A percentile compares a stretch with the other conserved stretches of the same genome.
These are phyloP conservation scores for Harpalus rufipes DNA, from an alignment of 2,888 invertebrate species.

Conservation along the genomic window DNA sequence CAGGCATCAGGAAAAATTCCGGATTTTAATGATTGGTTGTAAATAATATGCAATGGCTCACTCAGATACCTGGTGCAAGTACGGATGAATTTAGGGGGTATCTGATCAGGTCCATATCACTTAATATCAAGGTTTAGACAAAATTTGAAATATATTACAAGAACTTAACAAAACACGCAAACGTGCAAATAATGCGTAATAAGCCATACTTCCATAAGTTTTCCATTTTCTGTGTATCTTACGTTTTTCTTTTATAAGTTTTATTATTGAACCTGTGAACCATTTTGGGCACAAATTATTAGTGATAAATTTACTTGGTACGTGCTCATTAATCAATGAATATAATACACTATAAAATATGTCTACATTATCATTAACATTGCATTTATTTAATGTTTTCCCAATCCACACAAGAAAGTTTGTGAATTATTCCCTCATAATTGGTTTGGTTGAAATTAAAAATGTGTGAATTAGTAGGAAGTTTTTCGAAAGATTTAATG, in stretches of 20 bases:
- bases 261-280: slow-evolving; percentile 6
- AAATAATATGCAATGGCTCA: slow-evolving; percentile 9
- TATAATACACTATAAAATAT: too few species aligned
- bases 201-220: slow-evolving; percentile 12
- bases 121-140: background rate
- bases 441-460: background rate
- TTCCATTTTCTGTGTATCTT: slow-evolving; percentile 15
- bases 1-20: slow-evolving; percentile 14
- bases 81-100: background rate
- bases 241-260: background rate
- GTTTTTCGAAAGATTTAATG: background rate
- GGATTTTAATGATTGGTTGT: background rate
- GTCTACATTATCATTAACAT: slow-evolving; percentile 12
- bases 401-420: slow-evolving; percentile 16
- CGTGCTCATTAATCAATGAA: background rate
- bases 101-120: slow-evolving; percentile 15
- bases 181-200: slow-evolving; percentile 11
- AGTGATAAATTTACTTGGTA: background rate
- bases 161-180: slow-evolving; percentile 2
- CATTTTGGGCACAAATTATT: background rate
- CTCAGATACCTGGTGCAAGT: background rate
- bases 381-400: background rate
- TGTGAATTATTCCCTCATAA: background rate
- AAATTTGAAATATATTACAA: background rate
- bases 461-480: slow-evolving; percentile 6